Conservation (phyloP, 2,888 invertebrate species). For the Cantharis lateralis region DNA sequence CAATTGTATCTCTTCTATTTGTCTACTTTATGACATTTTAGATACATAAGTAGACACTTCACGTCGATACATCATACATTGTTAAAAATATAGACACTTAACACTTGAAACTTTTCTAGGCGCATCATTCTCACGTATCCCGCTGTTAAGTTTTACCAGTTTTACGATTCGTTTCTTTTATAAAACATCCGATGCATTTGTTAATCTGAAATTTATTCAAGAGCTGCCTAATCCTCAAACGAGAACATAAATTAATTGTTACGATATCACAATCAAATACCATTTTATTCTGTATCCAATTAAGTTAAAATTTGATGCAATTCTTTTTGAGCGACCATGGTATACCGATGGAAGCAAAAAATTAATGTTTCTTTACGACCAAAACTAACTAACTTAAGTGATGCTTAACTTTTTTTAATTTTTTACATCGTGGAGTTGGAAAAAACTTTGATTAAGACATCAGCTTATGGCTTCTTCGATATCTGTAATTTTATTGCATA, state of each 20-base stretch:
- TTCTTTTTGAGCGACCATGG: background rate
- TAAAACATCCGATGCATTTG: background rate
- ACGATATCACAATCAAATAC: background rate
- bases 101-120: conserved; percentile 1
- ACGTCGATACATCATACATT: conserved; percentile 9
- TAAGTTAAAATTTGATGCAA: background rate
- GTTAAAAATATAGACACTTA: conserved; percentile 14
- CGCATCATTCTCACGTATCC: conserved; percentile 1
- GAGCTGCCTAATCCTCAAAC: background rate
- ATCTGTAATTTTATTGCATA: background rate
- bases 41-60: conserved; percentile 32
- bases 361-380: background rate
- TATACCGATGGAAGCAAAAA: background rate
- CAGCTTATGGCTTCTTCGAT: background rate
- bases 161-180: background rate
- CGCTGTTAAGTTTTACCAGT: background rate
- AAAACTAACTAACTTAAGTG: background rate
- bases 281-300: background rate
- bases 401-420: background rate
- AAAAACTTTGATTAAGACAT: background rate
- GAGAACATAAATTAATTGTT: background rate
- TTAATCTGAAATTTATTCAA: background rate
- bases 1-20: conserved; percentile 10
- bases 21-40: conserved; percentile 38
- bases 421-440: background rate